Conservation (phyloP, 2,888 invertebrate genomes). For the Toxonevra muliebris region DNA sequence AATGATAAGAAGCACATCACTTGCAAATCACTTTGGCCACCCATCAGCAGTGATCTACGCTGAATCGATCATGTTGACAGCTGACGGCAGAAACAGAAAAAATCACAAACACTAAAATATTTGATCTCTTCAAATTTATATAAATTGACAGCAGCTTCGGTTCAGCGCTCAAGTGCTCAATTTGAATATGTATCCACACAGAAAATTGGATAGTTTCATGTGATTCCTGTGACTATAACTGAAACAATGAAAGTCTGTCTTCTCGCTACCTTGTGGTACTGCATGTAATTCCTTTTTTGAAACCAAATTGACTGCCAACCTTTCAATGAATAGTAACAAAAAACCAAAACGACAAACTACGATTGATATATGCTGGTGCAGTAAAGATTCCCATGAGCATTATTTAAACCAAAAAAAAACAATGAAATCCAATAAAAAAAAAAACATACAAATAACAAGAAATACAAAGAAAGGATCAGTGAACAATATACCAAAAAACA, state of each 20-base stretch:
- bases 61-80: slow-evolving; percentile 46
- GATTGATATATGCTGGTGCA: slow-evolving; percentile 60
- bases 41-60: slow-evolving; percentile 42
- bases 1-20: slow-evolving; percentile 17
- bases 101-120: slow-evolving; percentile 38
- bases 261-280: neutral
- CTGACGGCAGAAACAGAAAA: slow-evolving; percentile 22
- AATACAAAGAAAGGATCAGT: slow-evolving; percentile 10
- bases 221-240: slow-evolving; percentile 61
- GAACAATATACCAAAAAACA: neutral
- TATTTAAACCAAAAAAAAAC: slow-evolving; percentile 44
- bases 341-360: slow-evolving; percentile 41
- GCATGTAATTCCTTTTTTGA: slow-evolving; percentile 32
- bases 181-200: slow-evolving; percentile 61
- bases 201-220: slow-evolving; percentile 66
- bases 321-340: slow-evolving; percentile 22
- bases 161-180: slow-evolving; percentile 43
- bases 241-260: too few species aligned
- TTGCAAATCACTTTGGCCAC: slow-evolving; percentile 34
- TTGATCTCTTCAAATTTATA: slow-evolving; percentile 47
- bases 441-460: slow-evolving; percentile 1
- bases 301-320: slow-evolving; percentile 48
- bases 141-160: slow-evolving; percentile 57
- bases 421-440: slow-evolving; percentile 39
- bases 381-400: slow-evolving; percentile 59